These are phyloP conservation scores for Rynchops niger DNA, from an alignment of 2,113 vertebrate genomes.

Conservation along the genomic window DNA sequence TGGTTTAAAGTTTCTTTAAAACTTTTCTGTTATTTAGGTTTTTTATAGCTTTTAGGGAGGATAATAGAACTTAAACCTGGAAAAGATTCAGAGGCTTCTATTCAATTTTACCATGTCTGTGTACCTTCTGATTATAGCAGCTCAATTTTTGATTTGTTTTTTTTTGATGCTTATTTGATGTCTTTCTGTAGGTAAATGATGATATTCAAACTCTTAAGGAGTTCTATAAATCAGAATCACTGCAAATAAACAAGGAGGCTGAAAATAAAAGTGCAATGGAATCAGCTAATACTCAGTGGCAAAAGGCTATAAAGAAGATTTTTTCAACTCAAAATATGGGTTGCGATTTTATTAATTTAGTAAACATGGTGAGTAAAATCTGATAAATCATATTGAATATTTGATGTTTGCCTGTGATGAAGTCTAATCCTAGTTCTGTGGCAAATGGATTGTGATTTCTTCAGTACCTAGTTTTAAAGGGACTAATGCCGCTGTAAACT, in stretches of 20 bases:
- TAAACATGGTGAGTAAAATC: conserved; percentile 75
- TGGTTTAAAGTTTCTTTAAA: background rate
- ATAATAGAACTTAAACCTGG: background rate
- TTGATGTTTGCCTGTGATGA: background rate
- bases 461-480: background rate
- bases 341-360: conserved; percentile 76
- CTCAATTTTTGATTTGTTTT: background rate
- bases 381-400: background rate
- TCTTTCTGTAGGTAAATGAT: conserved; percentile 71
- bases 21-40: background rate
- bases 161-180: background rate
- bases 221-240: conserved; percentile 66
- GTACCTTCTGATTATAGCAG: background rate
- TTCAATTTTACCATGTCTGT: background rate
- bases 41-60: background rate
- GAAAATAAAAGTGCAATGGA: conserved; percentile 29
- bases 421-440: background rate
- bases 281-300: conserved; percentile 74
- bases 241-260: conserved; percentile 3
- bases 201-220: conserved; percentile 72
- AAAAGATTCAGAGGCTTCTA: background rate
- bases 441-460: background rate
- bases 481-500: background rate
- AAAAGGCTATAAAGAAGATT: conserved; percentile 76
- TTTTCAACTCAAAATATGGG: conserved; percentile 79